These are phyloP conservation scores for Furcifer pardalis DNA, from an alignment of 2,797 vertebrate species.

Conservation along the genomic window DNA sequence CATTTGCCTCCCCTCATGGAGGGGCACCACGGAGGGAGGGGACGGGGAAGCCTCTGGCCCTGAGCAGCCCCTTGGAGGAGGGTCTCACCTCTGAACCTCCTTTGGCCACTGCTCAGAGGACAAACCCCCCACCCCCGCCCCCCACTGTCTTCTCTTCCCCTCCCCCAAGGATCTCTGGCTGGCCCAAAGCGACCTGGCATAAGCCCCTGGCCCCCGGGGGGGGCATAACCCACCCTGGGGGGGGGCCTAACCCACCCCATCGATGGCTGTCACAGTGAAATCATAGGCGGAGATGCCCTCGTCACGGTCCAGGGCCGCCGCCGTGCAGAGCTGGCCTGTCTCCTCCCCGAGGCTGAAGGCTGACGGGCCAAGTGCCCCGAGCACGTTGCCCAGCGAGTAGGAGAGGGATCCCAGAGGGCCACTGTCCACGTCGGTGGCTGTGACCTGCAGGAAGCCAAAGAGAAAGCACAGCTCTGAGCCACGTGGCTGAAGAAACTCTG, in stretches of 20 bases:
- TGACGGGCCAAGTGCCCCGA: slow-evolving; percentile 76
- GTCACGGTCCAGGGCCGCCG: slow-evolving; percentile 87
- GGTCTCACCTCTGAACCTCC: too few species aligned
- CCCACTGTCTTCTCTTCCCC: neutral
- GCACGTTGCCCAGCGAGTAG: slow-evolving; percentile 90
- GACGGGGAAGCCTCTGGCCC: too few species aligned
- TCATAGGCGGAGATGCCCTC: slow-evolving; percentile 87
- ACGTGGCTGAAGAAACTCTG: too few species aligned
- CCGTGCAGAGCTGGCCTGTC: slow-evolving; percentile 90
- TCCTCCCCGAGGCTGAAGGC: slow-evolving; percentile 88
- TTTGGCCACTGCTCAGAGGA: too few species aligned
- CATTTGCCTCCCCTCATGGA: too few species aligned
- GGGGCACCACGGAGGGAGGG: neutral
- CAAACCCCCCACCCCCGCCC: neutral
- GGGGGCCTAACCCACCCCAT: slow-evolving; percentile 97
- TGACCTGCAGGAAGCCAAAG: slow-evolving; percentile 80
- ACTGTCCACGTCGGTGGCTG: slow-evolving; percentile 90
- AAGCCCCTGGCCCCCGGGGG: too few species aligned
- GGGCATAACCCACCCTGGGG: too few species aligned
- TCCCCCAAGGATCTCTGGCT: neutral
- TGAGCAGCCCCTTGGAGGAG: too few species aligned
- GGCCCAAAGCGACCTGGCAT: too few species aligned
- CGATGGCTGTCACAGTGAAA: slow-evolving; percentile 91
- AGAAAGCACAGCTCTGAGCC: rapidly evolving
- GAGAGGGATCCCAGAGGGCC: slow-evolving; percentile 87